Evolutionary conservation across 2,113 vertebrate genomes (phyloP).

Genomic region (Tor tambroides): DNA sequence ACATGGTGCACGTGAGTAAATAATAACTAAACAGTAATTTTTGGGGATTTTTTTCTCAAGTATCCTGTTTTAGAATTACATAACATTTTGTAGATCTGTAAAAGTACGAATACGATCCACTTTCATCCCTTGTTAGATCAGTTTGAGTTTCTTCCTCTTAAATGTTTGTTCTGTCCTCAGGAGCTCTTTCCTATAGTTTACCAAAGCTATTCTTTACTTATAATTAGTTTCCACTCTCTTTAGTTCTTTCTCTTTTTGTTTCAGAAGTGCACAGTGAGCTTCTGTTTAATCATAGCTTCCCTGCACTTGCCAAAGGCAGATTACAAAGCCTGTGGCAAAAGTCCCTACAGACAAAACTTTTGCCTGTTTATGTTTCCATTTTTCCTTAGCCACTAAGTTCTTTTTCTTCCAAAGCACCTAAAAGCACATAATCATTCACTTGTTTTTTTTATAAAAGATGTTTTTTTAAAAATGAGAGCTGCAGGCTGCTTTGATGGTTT

Average conservation of each 20-base stretch:
- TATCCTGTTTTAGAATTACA: background rate
- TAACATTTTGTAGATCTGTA: background rate
- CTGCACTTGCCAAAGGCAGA: conserved; percentile 9
- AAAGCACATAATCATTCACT: background rate
- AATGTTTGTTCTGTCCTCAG: background rate
- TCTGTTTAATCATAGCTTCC: conserved; percentile 23
- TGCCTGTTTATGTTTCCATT: background rate
- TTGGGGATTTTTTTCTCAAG: background rate
- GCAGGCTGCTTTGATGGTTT: conserved; percentile 3
- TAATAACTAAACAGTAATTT: background rate
- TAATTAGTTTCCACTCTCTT: conserved; percentile 4
- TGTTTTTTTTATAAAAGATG: background rate
- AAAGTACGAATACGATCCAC: background rate
- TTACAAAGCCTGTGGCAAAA: conserved; percentile 37
- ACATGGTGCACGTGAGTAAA: background rate
- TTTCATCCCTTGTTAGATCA: background rate
- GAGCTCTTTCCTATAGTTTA: background rate
- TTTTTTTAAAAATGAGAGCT: background rate
- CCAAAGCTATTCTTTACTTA: conserved; percentile 30
- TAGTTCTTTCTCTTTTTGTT: background rate
- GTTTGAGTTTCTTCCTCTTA: background rate
- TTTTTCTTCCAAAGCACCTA: background rate
- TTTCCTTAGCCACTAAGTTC: background rate
- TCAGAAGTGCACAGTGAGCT: background rate
- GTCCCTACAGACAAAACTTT: conserved; percentile 27